Base-by-base conservation (phyloP, 2,888 invertebrate genomes). In the Drosophila mayaguana region DNA sequence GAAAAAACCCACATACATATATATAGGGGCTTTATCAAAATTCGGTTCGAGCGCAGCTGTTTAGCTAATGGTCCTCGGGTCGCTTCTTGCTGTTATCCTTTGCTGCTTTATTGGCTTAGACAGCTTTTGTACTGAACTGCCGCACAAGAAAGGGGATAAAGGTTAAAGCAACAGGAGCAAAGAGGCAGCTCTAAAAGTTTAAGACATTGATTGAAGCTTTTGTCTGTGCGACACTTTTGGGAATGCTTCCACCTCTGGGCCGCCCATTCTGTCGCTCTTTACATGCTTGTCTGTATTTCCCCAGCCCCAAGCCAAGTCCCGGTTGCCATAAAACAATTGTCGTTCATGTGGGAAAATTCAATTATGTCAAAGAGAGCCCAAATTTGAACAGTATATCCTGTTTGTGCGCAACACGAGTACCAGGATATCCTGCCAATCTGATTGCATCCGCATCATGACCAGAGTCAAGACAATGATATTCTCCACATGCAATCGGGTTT, bases 191-290 rank as follows among this genome's bases (percentile, higher is more conserved):
- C 72, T 62, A 59, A 48, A 84, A 84, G 56, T 68, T 80, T 65
- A 57, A 28, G 80, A 57, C 70, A 68, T 77, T 82, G 82, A 84
- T 80, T 75, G 73, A 80, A 85, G 83, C 85, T 82, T 82, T 85
- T 83, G 80, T 82, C 66, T 60, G 55, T 63, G 61, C 66, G 57
- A 65, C 67, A 78, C 75, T 75, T 70, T 62, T 42, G 56, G 65
- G 53, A 75, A 55, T 61, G 48, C 59, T 12, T 55, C 42, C 14
- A n/a, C 12, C 9, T 18, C 25, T 11, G 32, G 32, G 32, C 32
- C 9, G 32, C 32, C 32, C 32, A 32, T 32, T 32, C 32, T 18
- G 40, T 22, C 34, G 18, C 18, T 8, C 22, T n/a, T 3, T 43
- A n/a, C 8, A 14, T 14, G 22, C 32, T 36, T 59, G 5, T 28